Evolutionary conservation across 2,113 vertebrate species (phyloP), one percentile per base, ranked within the genome.

Genomic region (Rhipidura dahli): DNA sequence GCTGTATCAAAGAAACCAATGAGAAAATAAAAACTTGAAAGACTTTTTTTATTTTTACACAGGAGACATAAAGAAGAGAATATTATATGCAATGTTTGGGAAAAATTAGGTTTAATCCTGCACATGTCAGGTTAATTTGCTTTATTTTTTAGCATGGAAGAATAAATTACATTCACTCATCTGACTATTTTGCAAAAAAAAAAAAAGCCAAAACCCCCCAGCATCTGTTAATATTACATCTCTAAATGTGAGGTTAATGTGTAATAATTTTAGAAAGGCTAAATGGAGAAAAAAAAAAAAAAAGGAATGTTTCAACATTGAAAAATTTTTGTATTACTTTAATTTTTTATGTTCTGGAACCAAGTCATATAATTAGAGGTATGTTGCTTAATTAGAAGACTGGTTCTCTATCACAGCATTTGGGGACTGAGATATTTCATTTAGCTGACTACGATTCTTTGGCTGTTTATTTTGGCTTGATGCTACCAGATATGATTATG

Each of bases 11-110:
- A 94, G 37, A 92, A 76, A 19, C 56, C 85, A 94, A 63, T 91
- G 59, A 94, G 33, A 94, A 94, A 95, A 53, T 19, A 90, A 90
- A 95, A 59, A 49, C 37, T 35, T 82, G 31, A 90, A 81, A 77
- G 47, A 19, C 26, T 18, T 28, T 56, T 85, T 31, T 51, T 57
- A 35, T 77, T 94, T 95, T 89, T 73, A 84, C 35, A 75, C 30
- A 20, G 22, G 17, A 93, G 23, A 75, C 9, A 47, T 44, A 89
- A 70, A 70, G 12, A 87, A 33, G 7, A 28, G 15, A 95, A 72
- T 18, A 53, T 5, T 31, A 89, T 24, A 31, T 81, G 59, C 87
- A 97, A 85, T 69, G 17, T 57, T 93, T 82, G 12, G 35, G 42
- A 89, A 92, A 30, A 92, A 80, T 82, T 79, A 82, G 11, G 10